A percentile compares a stretch with the other conserved stretches of the same genome.
Conservation (phyloP, 30 jellyfish, hydroid and myxozoan species). For the Turritopsis dohrnii region DNA sequence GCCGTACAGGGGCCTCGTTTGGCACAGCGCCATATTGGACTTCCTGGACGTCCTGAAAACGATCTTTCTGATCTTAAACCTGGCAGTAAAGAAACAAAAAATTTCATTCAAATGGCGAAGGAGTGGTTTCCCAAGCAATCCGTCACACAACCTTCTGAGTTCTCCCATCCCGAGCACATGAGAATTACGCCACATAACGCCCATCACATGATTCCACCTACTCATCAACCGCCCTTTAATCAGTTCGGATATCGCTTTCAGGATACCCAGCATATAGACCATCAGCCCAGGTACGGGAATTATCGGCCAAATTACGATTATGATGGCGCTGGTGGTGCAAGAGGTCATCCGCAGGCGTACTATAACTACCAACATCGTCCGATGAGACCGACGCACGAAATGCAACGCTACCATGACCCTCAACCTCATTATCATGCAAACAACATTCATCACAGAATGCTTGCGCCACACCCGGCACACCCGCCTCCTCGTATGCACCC, state of each 20-base stretch:
- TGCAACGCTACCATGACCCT: neutral
- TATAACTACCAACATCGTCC: neutral
- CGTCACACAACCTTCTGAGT: neutral
- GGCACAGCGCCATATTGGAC: neutral
- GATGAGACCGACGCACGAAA: neutral
- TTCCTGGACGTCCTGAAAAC: constrained; percentile 9
- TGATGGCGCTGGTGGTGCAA: neutral
- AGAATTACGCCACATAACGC: neutral
- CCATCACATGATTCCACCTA: neutral
- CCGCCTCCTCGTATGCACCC: constrained; percentile 14
- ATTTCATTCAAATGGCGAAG: constrained; percentile 7
- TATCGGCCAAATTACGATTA: constrained; percentile 8
- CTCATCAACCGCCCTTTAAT: constrained; percentile 6
- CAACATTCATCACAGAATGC: neutral
- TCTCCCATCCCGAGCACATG: neutral
- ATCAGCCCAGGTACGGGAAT: constrained; percentile 9
- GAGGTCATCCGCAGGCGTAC: neutral
- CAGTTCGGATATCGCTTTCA: neutral
- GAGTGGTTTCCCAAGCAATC: constrained; percentile 17
- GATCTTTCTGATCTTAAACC: constrained; percentile 15
- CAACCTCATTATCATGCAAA: constrained; percentile 1
- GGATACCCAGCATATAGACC: constrained; percentile 3
- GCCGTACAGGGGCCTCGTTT: neutral
- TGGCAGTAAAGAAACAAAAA: neutral
- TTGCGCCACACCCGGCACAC: neutral